These are phyloP conservation scores for Nothura maculosa DNA, from an alignment of 2,797 vertebrate species.

Conservation along the genomic window DNA sequence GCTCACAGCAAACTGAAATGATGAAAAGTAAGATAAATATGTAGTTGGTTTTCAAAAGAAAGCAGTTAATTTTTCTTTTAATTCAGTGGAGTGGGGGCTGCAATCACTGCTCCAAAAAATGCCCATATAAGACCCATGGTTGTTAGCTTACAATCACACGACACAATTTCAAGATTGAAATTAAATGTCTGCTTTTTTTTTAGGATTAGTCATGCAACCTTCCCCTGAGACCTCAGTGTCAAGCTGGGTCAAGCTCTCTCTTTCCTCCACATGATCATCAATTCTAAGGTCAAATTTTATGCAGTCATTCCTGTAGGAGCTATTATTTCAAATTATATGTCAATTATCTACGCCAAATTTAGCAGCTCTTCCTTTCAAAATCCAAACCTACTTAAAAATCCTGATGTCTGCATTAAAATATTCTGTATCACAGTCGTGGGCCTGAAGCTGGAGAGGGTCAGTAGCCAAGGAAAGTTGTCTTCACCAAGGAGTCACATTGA, in stretches of 20 bases:
- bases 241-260: slow-evolving; percentile 55
- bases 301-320: slow-evolving; percentile 60
- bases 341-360: slow-evolving; percentile 53
- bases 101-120: not conserved
- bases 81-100: not conserved
- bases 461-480: not conserved
- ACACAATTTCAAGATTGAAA: slow-evolving; percentile 32
- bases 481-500: not conserved
- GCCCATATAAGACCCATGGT: not conserved
- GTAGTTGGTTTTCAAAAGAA: not conserved
- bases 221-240: slow-evolving; percentile 47
- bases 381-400: slow-evolving; percentile 23
- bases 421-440: not conserved
- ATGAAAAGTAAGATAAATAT: not conserved
- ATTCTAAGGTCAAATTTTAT: slow-evolving; percentile 46
- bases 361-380: slow-evolving; percentile 71
- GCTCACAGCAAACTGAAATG: not conserved
- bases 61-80: not conserved
- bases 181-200: not conserved
- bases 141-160: slow-evolving; percentile 15
- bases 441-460: not conserved
- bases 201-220: slow-evolving; percentile 46
- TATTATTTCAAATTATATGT: slow-evolving; percentile 58
- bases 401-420: slow-evolving; percentile 5
- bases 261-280: slow-evolving; percentile 32